These are phyloP conservation scores for Macrophya alboannulata DNA, from an alignment of 2,888 invertebrate species.

Conservation along the genomic window DNA sequence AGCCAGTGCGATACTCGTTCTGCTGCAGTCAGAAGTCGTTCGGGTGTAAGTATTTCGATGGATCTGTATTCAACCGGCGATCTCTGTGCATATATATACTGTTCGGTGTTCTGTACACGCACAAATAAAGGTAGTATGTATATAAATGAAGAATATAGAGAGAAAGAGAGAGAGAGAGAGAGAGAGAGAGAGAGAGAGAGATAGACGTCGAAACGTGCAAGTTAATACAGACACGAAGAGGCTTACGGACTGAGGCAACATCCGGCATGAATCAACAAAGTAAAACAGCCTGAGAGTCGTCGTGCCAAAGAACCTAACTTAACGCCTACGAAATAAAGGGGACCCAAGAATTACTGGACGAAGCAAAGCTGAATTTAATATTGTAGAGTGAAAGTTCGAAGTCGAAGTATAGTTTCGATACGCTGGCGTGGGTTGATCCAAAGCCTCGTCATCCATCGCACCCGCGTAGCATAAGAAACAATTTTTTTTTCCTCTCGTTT, in stretches of 20 bases:
- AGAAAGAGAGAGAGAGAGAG: background rate
- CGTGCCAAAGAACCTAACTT: slow-evolving; percentile 56
- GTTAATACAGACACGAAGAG: slow-evolving; percentile 7
- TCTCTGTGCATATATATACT: slow-evolving; percentile 35
- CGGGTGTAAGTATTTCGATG: slow-evolving; percentile 5
- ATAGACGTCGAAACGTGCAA: slow-evolving; percentile 5
- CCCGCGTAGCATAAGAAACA: background rate
- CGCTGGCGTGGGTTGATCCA: slow-evolving; percentile 58
- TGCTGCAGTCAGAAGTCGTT: background rate
- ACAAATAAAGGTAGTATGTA: background rate
- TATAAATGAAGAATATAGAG: background rate
- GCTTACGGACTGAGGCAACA: slow-evolving; percentile 75
- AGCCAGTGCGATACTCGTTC: background rate
- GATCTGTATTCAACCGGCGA: slow-evolving; percentile 45
- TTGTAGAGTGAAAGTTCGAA: slow-evolving; percentile 70
- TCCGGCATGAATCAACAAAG: slow-evolving; percentile 78
- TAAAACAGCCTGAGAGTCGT: slow-evolving; percentile 68
- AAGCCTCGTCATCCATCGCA: slow-evolving; percentile 1
- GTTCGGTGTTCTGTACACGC: slow-evolving; percentile 28
- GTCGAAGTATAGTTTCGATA: slow-evolving; percentile 56
- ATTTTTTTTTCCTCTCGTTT: background rate
- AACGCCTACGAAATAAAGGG: slow-evolving; percentile 59
- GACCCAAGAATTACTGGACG: slow-evolving; percentile 56
- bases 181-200: background rate
- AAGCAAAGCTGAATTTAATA: slow-evolving; percentile 68